These are phyloP conservation scores for Protaetia brevitarsis DNA, from an alignment of 1,140 invertebrate species.

Conservation along the genomic window DNA sequence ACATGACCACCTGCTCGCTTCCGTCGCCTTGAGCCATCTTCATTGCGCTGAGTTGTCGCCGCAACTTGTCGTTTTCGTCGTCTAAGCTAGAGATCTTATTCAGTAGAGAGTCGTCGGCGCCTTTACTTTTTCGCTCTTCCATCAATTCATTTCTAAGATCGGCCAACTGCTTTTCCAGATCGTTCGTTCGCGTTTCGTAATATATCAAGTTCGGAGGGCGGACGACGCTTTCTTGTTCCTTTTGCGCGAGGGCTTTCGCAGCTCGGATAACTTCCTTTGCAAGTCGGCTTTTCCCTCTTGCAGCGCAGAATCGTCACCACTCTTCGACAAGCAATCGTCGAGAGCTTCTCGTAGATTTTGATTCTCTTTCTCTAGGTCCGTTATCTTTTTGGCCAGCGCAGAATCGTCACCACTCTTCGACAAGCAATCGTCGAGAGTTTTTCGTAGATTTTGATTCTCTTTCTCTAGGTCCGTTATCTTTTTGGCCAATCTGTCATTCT, in stretches of 20 bases:
- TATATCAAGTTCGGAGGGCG: too few species aligned
- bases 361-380: slow-evolving; percentile 31
- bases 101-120: not conserved
- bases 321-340: not conserved
- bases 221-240: too few species aligned
- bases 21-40: not conserved
- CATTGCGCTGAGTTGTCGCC: not conserved
- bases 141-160: not conserved
- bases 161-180: not conserved
- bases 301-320: not conserved
- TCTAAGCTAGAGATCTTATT: not conserved
- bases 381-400: slow-evolving; percentile 19
- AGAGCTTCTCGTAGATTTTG: slow-evolving; percentile 26
- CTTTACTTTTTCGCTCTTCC: not conserved
- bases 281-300: not conserved
- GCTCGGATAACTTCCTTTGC: not conserved
- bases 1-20: too few species aligned
- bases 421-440: slow-evolving; percentile 24
- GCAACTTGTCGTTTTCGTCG: not conserved
- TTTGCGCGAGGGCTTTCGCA: not conserved
- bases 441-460: slow-evolving; percentile 28
- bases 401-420: not conserved
- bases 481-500: slow-evolving; percentile 28
- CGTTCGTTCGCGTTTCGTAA: too few species aligned
- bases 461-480: slow-evolving; percentile 27